Evolutionary conservation across 2,888 invertebrate genomes (phyloP).

Genomic region (Mesochorus sp.): DNA sequence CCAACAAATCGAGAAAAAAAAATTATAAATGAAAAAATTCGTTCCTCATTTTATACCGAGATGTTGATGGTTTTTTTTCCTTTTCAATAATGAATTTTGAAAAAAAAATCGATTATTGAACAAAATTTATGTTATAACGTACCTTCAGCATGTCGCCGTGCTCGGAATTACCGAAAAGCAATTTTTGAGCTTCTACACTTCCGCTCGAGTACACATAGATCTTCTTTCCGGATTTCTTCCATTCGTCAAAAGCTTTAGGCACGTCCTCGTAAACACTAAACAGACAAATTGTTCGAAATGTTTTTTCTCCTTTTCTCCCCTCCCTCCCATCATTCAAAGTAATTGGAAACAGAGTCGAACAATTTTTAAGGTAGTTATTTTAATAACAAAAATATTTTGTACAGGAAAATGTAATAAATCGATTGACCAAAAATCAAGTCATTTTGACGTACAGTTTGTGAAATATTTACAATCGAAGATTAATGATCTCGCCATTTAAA

Average conservation of each 20-base stretch:
- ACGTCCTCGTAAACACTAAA: conserved; percentile 95
- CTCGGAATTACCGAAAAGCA: conserved; percentile 90
- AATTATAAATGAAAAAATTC: not conserved
- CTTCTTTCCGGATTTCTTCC: conserved; percentile 87
- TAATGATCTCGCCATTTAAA: too few species aligned
- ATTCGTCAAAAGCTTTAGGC: conserved; percentile 87
- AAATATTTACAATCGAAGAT: too few species aligned
- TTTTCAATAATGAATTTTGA: not conserved
- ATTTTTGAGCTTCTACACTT: conserved; percentile 94
- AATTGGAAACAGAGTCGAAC: conserved; percentile 34
- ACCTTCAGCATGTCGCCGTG: conserved; percentile 90
- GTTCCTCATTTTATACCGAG: too few species aligned
- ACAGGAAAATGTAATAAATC: too few species aligned
- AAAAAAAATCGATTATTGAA: not conserved
- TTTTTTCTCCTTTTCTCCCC: too few species aligned
- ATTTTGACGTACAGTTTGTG: too few species aligned
- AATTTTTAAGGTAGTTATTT: too few species aligned
- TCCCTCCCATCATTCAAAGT: not conserved
- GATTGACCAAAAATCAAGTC: too few species aligned
- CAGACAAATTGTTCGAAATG: conserved; percentile 69
- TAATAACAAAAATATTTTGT: too few species aligned
- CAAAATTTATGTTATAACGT: conserved; percentile 70
- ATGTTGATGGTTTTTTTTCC: too few species aligned
- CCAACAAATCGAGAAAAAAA: not conserved
- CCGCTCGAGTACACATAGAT: conserved; percentile 96